These are phyloP conservation scores for Brachionus plicatilis DNA, from an alignment of 1,140 invertebrate genomes.

Conservation along the genomic window DNA sequence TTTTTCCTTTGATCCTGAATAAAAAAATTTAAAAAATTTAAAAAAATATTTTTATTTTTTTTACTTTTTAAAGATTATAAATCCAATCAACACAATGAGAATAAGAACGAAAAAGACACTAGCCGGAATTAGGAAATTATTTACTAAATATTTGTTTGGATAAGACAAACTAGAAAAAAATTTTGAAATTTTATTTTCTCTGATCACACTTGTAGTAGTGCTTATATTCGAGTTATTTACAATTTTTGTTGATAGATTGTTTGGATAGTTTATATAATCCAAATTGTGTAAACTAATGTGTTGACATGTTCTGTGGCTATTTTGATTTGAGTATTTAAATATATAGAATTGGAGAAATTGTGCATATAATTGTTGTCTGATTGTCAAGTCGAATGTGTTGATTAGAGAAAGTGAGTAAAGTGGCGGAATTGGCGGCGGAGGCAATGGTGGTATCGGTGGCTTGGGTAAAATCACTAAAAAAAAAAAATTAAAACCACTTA, in stretches of 20 bases:
- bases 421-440: background rate
- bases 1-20: background rate
- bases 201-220: background rate
- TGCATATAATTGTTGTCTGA: background rate
- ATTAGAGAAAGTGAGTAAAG: background rate
- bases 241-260: background rate
- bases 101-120: background rate
- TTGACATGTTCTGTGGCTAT: background rate
- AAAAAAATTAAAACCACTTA: background rate
- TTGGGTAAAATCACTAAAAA: background rate
- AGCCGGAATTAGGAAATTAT: background rate
- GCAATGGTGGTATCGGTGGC: background rate
- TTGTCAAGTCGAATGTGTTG: background rate
- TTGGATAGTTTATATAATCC: background rate
- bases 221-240: background rate
- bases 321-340: background rate
- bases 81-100: background rate
- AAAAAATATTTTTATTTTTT: background rate
- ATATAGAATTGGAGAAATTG: background rate
- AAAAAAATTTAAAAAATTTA: background rate
- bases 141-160: background rate
- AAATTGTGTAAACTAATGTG: background rate
- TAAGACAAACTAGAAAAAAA: background rate
- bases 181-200: background rate
- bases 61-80: slow-evolving; percentile 7